These are phyloP conservation scores for Drosophila paracracens DNA, from an alignment of 2,888 invertebrate species.

Conservation along the genomic window DNA sequence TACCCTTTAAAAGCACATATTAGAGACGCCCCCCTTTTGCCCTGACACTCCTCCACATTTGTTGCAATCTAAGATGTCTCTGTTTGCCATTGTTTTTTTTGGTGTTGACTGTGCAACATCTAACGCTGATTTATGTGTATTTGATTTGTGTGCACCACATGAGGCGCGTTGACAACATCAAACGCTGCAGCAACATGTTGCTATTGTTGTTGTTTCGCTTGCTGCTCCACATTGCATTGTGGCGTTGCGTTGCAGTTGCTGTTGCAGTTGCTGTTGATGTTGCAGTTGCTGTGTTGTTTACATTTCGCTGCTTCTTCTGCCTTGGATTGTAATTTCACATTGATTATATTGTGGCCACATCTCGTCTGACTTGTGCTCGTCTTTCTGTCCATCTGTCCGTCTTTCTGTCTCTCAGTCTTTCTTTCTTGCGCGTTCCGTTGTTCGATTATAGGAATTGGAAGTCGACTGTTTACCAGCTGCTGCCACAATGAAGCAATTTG, in stretches of 20 bases:
- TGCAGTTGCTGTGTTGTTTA: slow-evolving; percentile 49
- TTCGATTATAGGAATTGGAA: slow-evolving; percentile 52
- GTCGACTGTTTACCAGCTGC: slow-evolving; percentile 54
- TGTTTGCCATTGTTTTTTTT: slow-evolving; percentile 34
- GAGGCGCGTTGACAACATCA: slow-evolving; percentile 49
- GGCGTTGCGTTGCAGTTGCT: slow-evolving; percentile 31
- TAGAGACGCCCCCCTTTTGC: neutral
- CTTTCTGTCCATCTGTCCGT: slow-evolving; percentile 8
- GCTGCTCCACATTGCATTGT: slow-evolving; percentile 30
- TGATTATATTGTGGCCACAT: slow-evolving; percentile 51
- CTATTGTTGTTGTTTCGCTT: slow-evolving; percentile 19
- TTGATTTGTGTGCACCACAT: slow-evolving; percentile 26
- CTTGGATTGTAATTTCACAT: slow-evolving; percentile 53
- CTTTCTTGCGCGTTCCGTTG: slow-evolving; percentile 4
- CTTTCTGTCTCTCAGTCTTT: neutral
- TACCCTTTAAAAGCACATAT: neutral
- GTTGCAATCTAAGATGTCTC: slow-evolving; percentile 48
- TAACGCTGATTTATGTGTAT: slow-evolving; percentile 41
- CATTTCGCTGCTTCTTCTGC: slow-evolving; percentile 31
- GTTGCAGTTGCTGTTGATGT: slow-evolving; percentile 34
- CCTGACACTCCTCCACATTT: neutral
- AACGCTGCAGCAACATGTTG: slow-evolving; percentile 58
- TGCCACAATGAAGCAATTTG: slow-evolving; percentile 66
- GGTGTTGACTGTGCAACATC: slow-evolving; percentile 6
- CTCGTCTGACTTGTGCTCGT: slow-evolving; percentile 55